Conservation (phyloP, 2,797 vertebrate species). For the Propithecus deckenii region DNA sequence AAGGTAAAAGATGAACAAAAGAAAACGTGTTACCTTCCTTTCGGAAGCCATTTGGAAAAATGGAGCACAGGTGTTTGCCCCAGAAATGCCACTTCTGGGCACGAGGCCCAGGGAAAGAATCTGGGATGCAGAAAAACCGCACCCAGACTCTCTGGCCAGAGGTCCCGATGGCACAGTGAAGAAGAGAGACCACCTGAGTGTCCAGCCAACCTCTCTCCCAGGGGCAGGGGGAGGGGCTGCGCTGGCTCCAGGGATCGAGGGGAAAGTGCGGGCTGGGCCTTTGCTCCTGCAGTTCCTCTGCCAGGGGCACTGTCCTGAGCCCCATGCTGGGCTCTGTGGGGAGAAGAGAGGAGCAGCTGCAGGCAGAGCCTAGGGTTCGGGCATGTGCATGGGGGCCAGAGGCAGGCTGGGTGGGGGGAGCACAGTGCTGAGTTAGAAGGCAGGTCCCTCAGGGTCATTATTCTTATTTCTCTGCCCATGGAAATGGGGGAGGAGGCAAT, state of each 20-base stretch:
- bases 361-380: fast-evolving
- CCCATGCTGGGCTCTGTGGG: background rate
- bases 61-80: background rate
- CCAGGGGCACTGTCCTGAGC: background rate
- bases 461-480: background rate
- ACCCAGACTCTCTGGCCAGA: background rate
- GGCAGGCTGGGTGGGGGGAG: background rate
- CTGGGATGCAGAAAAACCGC: background rate
- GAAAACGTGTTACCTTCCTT: background rate
- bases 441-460: background rate
- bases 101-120: background rate
- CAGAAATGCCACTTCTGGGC: constrained; percentile 43
- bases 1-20: background rate
- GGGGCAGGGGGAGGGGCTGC: background rate
- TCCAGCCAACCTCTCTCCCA: background rate
- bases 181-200: background rate
- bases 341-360: background rate
- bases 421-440: background rate
- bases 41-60: background rate
- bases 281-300: fast-evolving
- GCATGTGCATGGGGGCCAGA: background rate
- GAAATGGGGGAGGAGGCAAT: background rate
- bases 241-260: background rate
- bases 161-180: background rate
- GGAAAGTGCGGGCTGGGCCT: background rate